Base-by-base conservation (phyloP, 2,113 vertebrate species). In the Ctenomys sociabilis region DNA sequence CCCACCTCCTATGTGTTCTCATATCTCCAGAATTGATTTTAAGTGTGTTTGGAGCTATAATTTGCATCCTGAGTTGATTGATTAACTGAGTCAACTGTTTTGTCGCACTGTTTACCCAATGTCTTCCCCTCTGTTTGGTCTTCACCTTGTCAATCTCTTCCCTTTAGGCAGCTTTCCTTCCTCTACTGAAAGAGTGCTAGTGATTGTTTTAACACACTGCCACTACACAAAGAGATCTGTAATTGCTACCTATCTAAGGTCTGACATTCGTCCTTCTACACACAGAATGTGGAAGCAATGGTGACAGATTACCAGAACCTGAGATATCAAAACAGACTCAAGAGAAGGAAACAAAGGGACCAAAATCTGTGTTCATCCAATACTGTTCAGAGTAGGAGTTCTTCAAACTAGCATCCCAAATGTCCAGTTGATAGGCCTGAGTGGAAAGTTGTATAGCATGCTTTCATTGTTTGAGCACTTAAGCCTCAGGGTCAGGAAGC, bases 281-380 rank as follows among this genome's bases (percentile, higher is more conserved):
- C 35, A 84, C 32, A 70, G 45, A 82, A 70, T 45, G 61, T 54
- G 81, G 40, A 66, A 85, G 66, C 28, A 86, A 77, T 83, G 57
- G 80, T 37, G 54, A 45, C 43, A 85, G 19, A 57, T 59, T 57
- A 22, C 54, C 85, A 81, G 49, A 90, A 86, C 8, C 57, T 85
- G 59, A 93, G 68, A 77, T 16, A 64, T 91, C n/a, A 88, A 91
- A 91, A 72, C 14, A 43, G 68, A 54, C 49, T 68, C 72, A 82
- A 82, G 37, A 92, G 40, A 89, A 77, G 92, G 49, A 83, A 85
- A 85, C 45, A 75, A 32, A n/a, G 73, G 35, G 52, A 26, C 11
- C 57, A n/a, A 87, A 95, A 72, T 70, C 57, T 72, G 7, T 75
- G 45, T 52, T 94, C 9, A 66, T 35, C 52, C 35, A 57, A 59